Evolutionary conservation across 1,140 invertebrate species (phyloP), one percentile per base, ranked within the genome.

Genomic region (Cotesia typhae): DNA sequence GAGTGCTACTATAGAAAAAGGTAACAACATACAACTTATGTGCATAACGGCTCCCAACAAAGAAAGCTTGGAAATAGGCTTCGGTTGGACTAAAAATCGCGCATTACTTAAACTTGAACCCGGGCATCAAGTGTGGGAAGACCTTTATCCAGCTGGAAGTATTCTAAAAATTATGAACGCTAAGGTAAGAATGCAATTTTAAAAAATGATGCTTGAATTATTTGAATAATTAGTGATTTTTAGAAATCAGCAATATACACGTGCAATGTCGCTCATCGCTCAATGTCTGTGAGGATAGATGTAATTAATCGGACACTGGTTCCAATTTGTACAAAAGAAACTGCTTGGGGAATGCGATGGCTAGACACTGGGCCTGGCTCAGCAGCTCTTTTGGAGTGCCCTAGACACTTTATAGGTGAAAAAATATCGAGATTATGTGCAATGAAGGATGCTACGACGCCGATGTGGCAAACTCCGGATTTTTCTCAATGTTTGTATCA

Each of bases 71-170:
- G 84, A 77, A 3, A 86, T 93, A n/a, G 93, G 93, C 2, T 94
- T 94, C 76, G 93, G 92, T 76, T 94, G 93, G 93, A 92, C 92
- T 0, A 90, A 92, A 72, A 94, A 94, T 76, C 90, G 90, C 17
- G 90, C 89, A 4, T 85, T 95, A 1, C 88, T 95, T 4, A 91
- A 91, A 37, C 88, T 94, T 28, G 89, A 89, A 28, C 91, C 92
- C 0, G 91, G 90, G 2, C 88, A 87, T 1, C 92, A 93, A 76
- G 92, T 93, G 67, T 94, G 93, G 91, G 94, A 94, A 78, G 92
- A 94, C 79, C 85, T 95, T 2, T 93, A 92, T 82, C 92, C 92
- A 4, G 89, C 91, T 47, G 94, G 94, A 37, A 94, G 92, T 78
- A 93, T 95, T 66, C 83, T 95, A 0, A 92, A 93, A 79, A 90